phyloP scores from a whole-genome alignment of 1,140 invertebrate genomes.

The Drosophila suzukii region DNA sequence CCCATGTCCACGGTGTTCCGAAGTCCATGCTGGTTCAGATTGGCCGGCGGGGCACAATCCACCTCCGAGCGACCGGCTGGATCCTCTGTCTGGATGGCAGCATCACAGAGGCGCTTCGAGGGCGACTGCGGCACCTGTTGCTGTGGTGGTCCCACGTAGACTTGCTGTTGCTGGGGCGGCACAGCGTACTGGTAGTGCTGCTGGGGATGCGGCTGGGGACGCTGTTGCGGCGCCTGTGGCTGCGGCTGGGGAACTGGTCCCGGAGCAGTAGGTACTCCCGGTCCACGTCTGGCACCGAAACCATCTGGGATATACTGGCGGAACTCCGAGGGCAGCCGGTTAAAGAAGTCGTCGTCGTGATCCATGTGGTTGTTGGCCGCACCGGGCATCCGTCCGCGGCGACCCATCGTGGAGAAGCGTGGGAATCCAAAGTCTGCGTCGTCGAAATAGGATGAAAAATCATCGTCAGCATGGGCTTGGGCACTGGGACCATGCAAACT shows the following conservation, averaged over 20 bases:
- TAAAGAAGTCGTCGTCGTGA: slow-evolving; percentile 85
- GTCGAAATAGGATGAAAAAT: slow-evolving; percentile 82
- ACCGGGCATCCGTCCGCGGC: slow-evolving; percentile 72
- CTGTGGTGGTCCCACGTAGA: slow-evolving; percentile 67
- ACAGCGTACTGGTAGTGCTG: slow-evolving; percentile 60
- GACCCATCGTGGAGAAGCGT: slow-evolving; percentile 73
- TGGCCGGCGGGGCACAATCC: slow-evolving; percentile 64
- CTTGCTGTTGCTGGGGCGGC: slow-evolving; percentile 23
- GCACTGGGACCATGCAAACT: slow-evolving; percentile 83
- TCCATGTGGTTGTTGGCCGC: slow-evolving; percentile 59
- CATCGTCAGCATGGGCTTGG: slow-evolving; percentile 61
- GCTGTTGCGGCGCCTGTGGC: slow-evolving; percentile 52
- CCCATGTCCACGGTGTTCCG: slow-evolving; percentile 92
- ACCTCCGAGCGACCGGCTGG: slow-evolving; percentile 61
- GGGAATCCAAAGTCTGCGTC: slow-evolving; percentile 84
- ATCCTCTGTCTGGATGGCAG: slow-evolving; percentile 85
- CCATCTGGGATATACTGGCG: slow-evolving; percentile 86
- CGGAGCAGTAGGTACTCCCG: slow-evolving; percentile 37
- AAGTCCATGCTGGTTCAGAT: slow-evolving; percentile 89
- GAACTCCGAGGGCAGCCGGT: slow-evolving; percentile 87
- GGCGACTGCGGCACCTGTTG: slow-evolving; percentile 76
- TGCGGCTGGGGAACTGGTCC: slow-evolving; percentile 63
- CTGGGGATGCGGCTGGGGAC: slow-evolving; percentile 66
- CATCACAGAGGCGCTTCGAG: slow-evolving; percentile 73
- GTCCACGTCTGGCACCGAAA: slow-evolving; percentile 85